Conservation (phyloP, 2,797 vertebrate genomes). For the Sebastes hopkinsi region DNA sequence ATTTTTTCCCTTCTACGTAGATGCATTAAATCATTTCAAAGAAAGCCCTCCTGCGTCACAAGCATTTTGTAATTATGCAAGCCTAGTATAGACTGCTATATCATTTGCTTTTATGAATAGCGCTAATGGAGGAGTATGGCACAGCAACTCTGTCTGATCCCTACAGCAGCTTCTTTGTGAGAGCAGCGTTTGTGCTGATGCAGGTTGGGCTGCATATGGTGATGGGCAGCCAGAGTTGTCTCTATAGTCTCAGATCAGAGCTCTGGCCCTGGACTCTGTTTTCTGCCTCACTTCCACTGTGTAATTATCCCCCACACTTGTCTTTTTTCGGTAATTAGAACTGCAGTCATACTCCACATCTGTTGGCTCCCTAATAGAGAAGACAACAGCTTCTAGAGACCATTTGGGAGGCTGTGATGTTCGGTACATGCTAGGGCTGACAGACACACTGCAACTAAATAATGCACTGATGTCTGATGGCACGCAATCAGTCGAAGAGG, state of each 20-base stretch:
- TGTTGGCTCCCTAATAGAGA: constrained; percentile 73
- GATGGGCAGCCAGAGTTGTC: constrained; percentile 49
- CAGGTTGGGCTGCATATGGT: constrained; percentile 53
- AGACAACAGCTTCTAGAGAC: constrained; percentile 57
- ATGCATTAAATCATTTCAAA: constrained; percentile 8
- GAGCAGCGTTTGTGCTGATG: constrained; percentile 54
- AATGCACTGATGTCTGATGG: constrained; percentile 61
- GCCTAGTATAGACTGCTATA: constrained; percentile 3
- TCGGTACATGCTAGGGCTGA: constrained; percentile 47
- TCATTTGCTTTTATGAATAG: constrained; percentile 28
- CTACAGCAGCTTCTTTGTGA: constrained; percentile 34
- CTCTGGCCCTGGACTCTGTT: constrained; percentile 61
- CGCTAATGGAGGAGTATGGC: constrained; percentile 2
- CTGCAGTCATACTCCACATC: constrained; percentile 76
- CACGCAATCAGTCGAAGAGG: constrained; percentile 54
- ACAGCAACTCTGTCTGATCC: constrained; percentile 25
- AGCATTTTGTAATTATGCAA: constrained; percentile 13
- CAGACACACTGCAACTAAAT: constrained; percentile 57
- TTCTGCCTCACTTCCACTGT: constrained; percentile 72
- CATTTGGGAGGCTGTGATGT: constrained; percentile 57
- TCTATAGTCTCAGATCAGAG: constrained; percentile 64
- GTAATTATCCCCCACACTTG: constrained; percentile 78
- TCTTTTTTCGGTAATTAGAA: constrained; percentile 77
- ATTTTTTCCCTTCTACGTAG: background rate
- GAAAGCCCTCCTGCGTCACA: background rate